Base-by-base conservation (phyloP, 2,113 vertebrate species). In the Anarrhichthys ocellatus region DNA sequence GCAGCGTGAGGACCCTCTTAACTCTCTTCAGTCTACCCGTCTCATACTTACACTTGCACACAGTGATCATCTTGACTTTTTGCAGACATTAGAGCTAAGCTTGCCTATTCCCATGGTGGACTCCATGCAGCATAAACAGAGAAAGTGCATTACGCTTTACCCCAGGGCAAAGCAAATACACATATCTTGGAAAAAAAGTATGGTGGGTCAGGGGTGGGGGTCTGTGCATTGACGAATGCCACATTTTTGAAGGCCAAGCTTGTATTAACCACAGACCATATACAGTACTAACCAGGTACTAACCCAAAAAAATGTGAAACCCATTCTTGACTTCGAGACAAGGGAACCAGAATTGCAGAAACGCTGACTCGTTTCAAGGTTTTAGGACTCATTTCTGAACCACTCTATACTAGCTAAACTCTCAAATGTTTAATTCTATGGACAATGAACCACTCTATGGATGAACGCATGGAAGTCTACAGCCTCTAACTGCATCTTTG, bases 1-100 rank as follows among this genome's bases (percentile, higher is more conserved):
- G 85, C 87, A 74, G 86, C 64, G 32, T 44, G 88, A 89, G 85
- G 84, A 89, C 90, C 92, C 77, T 89, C 85, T 90, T 86, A 83
- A 79, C 84, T 85, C 72, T 58, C 73, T 73, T 65, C 82, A 72
- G 61, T 89, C 64, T 38, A 81, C 85, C 84, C 86, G 64, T 86
- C 86, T 88, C 71, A 80, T 87, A 88, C 86, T 88, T 91, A 91
- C 74, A 77, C 80, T 88, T 84, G 66, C 64, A 66, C 76, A 88
- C 77, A 72, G 86, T 87, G 89, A 92, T 83, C 87, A 88, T 89
- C 90, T 89, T 85, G 87, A 91, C 87, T 90, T 92, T 91, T 86
- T 89, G 83, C 76, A 85, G 85, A 91, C 90, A 89, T 91, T 82
- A 84, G 66, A 91, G 34, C 65, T 27, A 73, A 73, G 22, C 78